Base-by-base conservation (phyloP, 1,140 invertebrate genomes). In the Drosophila nigromelanica region DNA sequence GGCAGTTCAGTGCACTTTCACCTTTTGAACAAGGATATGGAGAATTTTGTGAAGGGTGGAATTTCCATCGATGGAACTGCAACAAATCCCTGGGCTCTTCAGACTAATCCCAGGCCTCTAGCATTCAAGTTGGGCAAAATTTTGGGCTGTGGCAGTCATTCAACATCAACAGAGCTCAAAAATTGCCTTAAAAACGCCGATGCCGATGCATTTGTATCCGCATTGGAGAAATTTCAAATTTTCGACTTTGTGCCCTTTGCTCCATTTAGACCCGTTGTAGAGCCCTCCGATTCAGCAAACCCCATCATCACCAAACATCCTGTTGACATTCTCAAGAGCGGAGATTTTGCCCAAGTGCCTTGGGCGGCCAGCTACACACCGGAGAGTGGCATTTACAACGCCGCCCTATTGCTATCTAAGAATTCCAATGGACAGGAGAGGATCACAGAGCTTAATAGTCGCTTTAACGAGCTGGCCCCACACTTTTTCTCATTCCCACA, bases 1-100 rank as follows among this genome's bases (percentile, higher is more conserved):
- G 94, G 92, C 14, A 93, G 93, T 8, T 94, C 93, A 60, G 93
- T 94, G 0, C 93, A 94, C 58, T 94, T 95, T 71, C 95, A 96
- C 72, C 93, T 96, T 45, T 64, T 96, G 1, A 94, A 93, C 85
- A 90, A 92, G 4, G 39, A 69, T 8, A 70, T 72, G 21, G 21
- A 67, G 43, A 33, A 67, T 5, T 10, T 75, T 12, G 80, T 82
- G 8, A 86, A 81, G 11, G 68, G 67, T 5, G 89, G 69, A 0
- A 69, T 80, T 12, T 78, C 90, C 0, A 45, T 87, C 5, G 85
- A 81, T 72, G 89, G 90, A 12, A 72, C 70, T 6, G 81, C 82
- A 0, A 61, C 78, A 0, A 59, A 72, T 74, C 76, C 83, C 0
- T 92, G 89, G 83, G 87, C 89, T 3, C 63, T 93, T 92, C 93